Conservation (phyloP, 2,888 invertebrate species). For the Phortica magna region DNA sequence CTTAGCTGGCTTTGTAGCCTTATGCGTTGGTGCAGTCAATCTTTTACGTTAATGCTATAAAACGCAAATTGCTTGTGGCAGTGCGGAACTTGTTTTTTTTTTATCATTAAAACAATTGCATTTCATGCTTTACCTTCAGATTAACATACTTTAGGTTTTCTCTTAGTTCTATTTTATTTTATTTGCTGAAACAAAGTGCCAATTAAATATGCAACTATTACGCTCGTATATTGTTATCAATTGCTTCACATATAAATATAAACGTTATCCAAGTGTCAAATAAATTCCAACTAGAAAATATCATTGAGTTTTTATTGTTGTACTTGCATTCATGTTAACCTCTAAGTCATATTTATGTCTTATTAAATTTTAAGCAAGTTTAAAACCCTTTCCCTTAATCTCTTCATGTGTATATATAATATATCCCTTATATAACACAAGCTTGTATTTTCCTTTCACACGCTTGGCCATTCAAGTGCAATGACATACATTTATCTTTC, state of each 20-base stretch:
- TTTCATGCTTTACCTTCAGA: neutral
- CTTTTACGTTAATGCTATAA: constrained; percentile 10
- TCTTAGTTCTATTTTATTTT: no score
- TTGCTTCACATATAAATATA: no score
- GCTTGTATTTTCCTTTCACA: neutral
- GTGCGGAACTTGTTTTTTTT: constrained; percentile 23
- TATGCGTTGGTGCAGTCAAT: neutral
- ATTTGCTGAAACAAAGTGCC: no score
- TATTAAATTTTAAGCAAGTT: constrained; percentile 11
- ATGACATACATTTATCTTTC: neutral
- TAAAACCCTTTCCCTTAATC: neutral
- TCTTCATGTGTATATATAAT: neutral
- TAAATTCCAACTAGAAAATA: neutral
- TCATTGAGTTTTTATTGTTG: neutral
- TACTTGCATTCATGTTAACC: neutral
- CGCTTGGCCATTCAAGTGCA: constrained; percentile 14
- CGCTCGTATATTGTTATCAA: no score
- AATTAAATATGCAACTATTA: no score
- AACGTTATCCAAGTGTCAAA: no score
- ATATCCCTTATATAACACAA: neutral
- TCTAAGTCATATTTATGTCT: constrained; percentile 21
- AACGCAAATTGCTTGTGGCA: constrained; percentile 32
- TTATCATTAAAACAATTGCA: constrained; percentile 20
- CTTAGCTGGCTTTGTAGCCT: neutral
- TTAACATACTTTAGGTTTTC: no score